phyloP scores from a whole-genome alignment of 2,797 vertebrate species.

The Microchirus variegatus region DNA sequence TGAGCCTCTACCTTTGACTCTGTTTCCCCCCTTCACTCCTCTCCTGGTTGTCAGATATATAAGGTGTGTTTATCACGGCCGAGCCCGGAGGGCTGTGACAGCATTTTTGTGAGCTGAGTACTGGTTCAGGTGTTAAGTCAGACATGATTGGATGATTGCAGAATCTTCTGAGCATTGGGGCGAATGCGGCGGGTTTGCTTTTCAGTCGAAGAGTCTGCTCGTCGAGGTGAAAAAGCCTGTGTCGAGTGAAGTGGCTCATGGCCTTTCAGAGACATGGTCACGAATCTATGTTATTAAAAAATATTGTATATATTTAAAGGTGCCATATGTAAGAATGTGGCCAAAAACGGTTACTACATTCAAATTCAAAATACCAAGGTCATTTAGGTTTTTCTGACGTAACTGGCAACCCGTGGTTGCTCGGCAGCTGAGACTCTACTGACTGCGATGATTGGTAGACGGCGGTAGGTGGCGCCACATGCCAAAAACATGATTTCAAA shows the following conservation, averaged over 20 bases:
- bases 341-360: too few relatives aligned
- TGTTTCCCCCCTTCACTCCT: conserved; percentile 23
- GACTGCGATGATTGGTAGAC: too few relatives aligned
- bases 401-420: too few relatives aligned
- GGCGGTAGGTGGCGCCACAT: too few relatives aligned
- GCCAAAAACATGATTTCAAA: too few relatives aligned
- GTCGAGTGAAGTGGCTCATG: not conserved
- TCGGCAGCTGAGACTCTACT: too few relatives aligned
- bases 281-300: too few relatives aligned
- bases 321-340: too few relatives aligned
- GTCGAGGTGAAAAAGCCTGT: not conserved
- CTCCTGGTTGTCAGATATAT: conserved; percentile 35
- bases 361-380: too few relatives aligned
- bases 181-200: conserved; percentile 14
- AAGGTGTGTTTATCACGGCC: conserved; percentile 39
- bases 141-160: conserved; percentile 21
- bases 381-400: too few relatives aligned
- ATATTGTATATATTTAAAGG: too few relatives aligned
- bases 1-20: conserved; percentile 61
- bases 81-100: conserved; percentile 26
- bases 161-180: not conserved
- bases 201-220: not conserved
- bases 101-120: conserved; percentile 12
- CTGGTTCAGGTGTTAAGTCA: conserved; percentile 31
- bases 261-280: too few relatives aligned